phyloP scores from a whole-genome alignment of 2,888 invertebrate genomes.

The Protodeltote pygarga region DNA sequence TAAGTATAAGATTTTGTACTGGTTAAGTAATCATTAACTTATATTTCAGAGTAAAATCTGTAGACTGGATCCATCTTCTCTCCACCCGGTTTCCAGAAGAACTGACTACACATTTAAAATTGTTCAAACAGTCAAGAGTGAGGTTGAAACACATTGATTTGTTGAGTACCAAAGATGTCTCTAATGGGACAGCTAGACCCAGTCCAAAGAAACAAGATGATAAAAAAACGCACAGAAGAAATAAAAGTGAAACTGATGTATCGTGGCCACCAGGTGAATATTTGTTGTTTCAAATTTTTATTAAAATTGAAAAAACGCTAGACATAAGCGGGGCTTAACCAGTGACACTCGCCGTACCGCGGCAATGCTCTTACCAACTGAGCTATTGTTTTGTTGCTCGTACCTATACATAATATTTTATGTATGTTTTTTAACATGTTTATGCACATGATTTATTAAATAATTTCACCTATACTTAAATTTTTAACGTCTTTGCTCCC shows the following conservation, averaged over 20 bases:
- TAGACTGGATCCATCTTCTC: constrained; percentile 96
- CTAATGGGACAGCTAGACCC: constrained; percentile 70
- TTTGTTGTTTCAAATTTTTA: not conserved
- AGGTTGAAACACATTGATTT: constrained; percentile 78
- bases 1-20: no score
- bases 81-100: constrained; percentile 96
- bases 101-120: constrained; percentile 94
- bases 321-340: no score
- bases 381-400: no score
- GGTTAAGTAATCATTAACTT: not conserved
- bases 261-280: constrained; percentile 87
- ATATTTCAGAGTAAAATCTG: constrained; percentile 89
- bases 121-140: constrained; percentile 93
- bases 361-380: no score
- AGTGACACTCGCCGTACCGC: no score
- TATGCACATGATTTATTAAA: no score
- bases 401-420: no score
- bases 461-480: no score
- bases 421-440: no score
- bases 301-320: not conserved
- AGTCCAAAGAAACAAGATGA: constrained; percentile 80
- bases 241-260: constrained; percentile 91
- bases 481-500: no score
- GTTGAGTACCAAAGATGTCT: constrained; percentile 77
- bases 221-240: constrained; percentile 88